phyloP scores from a whole-genome alignment of 2,113 vertebrate species.

The Semnornis frantzii region DNA sequence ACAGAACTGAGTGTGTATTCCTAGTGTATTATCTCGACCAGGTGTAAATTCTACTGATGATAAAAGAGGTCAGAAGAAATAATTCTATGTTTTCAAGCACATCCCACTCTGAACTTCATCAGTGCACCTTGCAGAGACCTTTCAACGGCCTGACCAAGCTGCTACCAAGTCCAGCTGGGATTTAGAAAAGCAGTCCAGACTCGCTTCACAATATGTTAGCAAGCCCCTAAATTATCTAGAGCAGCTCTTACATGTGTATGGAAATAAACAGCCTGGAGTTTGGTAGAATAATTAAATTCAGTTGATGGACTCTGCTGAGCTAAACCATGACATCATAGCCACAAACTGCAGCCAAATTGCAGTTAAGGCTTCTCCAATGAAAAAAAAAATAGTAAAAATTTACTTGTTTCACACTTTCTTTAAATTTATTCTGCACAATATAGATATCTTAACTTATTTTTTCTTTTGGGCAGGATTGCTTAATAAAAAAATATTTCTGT shows the following conservation, averaged over 20 bases:
- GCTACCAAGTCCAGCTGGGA: background rate
- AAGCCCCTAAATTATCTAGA: background rate
- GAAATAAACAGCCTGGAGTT: background rate
- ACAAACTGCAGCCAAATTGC: slow-evolving; percentile 29
- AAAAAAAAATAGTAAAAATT: background rate
- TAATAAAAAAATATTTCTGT: background rate
- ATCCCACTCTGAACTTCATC: background rate
- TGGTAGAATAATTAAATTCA: background rate
- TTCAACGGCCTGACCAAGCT: background rate
- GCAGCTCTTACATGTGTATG: background rate
- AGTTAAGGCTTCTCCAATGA: background rate
- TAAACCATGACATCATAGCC: slow-evolving; percentile 34
- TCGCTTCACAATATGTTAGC: background rate
- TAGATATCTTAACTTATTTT: background rate
- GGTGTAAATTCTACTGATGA: background rate
- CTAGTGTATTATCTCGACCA: background rate
- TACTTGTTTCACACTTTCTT: background rate
- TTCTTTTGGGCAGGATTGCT: background rate
- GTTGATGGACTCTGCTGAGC: slow-evolving; percentile 20
- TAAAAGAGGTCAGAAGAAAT: background rate
- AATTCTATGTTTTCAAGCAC: background rate
- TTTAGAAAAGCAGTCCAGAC: background rate
- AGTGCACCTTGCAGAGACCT: background rate
- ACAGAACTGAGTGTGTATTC: rapidly evolving
- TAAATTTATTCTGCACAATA: slow-evolving; percentile 10